Conservation (phyloP, 1,140 invertebrate genomes). For the Cecropterus lyciades region DNA sequence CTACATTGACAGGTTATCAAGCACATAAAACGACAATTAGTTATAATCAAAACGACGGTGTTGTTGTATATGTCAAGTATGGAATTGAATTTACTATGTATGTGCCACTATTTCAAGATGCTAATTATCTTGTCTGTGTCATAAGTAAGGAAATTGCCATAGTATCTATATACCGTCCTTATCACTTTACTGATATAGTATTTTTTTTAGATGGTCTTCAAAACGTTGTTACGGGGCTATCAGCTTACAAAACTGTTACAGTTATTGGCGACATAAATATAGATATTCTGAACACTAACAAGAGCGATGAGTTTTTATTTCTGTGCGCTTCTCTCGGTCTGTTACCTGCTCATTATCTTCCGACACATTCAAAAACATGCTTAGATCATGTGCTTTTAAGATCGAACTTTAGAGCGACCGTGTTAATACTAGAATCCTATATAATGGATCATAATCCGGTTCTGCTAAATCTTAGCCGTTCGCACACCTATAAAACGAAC, state of each 20-base stretch:
- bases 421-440: neutral
- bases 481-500: neutral
- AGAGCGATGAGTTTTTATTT: neutral
- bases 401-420: neutral
- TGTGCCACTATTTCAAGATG: neutral
- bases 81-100: neutral
- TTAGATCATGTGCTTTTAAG: conserved; percentile 11
- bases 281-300: neutral
- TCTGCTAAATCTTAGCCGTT: neutral
- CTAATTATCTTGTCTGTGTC: neutral
- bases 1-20: no score
- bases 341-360: neutral
- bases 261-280: conserved; percentile 2
- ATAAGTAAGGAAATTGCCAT: neutral
- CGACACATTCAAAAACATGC: conserved; percentile 14
- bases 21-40: no score
- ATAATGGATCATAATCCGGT: neutral
- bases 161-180: neutral
- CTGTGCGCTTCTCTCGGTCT: neutral
- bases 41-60: no score
- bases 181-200: neutral
- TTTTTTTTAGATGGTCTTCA: neutral
- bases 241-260: neutral
- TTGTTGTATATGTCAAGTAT: no score
- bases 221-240: neutral